Conservation (phyloP, 2,888 invertebrate species). For the Incurvaria masculella region DNA sequence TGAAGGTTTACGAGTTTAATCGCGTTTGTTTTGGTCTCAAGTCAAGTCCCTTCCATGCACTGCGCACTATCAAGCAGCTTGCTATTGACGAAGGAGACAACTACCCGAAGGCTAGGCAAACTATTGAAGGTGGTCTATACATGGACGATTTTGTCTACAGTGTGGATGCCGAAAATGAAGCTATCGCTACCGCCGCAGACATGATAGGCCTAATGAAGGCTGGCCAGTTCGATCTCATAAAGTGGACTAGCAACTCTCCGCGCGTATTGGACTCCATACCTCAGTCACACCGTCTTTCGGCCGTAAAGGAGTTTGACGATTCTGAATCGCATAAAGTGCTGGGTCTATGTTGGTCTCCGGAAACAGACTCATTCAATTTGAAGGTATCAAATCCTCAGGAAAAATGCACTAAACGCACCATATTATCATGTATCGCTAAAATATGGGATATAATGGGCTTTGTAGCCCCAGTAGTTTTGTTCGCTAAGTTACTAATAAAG, state of each 20-base stretch:
- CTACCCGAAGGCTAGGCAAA: no score
- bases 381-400: neutral
- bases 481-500: conserved; percentile 12
- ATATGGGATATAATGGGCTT: conserved; percentile 14
- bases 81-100: no score
- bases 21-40: no score
- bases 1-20: no score
- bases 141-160: no score
- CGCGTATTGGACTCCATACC: conserved; percentile 4
- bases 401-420: conserved; percentile 14
- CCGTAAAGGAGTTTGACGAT: neutral
- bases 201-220: conserved; percentile 6
- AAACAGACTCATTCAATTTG: neutral
- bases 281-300: neutral
- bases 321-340: neutral
- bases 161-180: no score
- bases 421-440: conserved; percentile 12
- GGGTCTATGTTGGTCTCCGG: neutral
- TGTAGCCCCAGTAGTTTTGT: conserved; percentile 10
- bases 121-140: no score
- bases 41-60: no score
- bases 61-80: no score
- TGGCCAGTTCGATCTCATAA: conserved; percentile 12
- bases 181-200: no score
- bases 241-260: conserved; percentile 8